A percentile compares a stretch with the other conserved stretches of the same genome.
Conservation (phyloP, 2,888 invertebrate species). For the Leptinotarsa juncta region DNA sequence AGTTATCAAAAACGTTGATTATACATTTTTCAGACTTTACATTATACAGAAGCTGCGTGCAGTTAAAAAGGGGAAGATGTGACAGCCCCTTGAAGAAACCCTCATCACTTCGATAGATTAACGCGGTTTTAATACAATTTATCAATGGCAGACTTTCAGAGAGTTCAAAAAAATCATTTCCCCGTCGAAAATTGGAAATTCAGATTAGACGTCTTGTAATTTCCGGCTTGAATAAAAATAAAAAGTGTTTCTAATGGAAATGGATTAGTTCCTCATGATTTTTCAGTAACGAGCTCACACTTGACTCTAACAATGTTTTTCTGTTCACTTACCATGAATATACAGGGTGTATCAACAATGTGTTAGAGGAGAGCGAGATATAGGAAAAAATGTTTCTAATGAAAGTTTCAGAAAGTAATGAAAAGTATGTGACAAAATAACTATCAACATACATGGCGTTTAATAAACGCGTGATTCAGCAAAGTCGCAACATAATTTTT, state of each 20-base stretch:
- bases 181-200: slow-evolving; percentile 45
- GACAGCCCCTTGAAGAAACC: not conserved
- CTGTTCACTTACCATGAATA: too few species aligned
- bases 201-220: slow-evolving; percentile 40
- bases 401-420: too few species aligned
- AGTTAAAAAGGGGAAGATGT: not conserved
- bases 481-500: too few species aligned
- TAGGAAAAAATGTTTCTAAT: too few species aligned
- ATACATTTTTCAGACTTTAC: not conserved
- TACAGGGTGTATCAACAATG: too few species aligned
- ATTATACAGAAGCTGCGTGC: not conserved
- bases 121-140: slow-evolving; percentile 26
- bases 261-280: not conserved
- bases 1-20: too few species aligned
- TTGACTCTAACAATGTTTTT: too few species aligned
- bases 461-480: too few species aligned
- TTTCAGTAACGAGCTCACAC: too few species aligned
- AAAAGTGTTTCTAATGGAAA: slow-evolving; percentile 15
- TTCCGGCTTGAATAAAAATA: slow-evolving; percentile 42
- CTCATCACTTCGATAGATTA: not conserved
- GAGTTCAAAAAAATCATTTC: slow-evolving; percentile 41
- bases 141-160: slow-evolving; percentile 21
- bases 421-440: too few species aligned
- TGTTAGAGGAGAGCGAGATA: too few species aligned
- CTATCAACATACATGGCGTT: too few species aligned